Percentiles rank a stretch among this genome's conserved stretches.
Conservation (phyloP, 2,888 invertebrate species). For the Hybos culiciformis region DNA sequence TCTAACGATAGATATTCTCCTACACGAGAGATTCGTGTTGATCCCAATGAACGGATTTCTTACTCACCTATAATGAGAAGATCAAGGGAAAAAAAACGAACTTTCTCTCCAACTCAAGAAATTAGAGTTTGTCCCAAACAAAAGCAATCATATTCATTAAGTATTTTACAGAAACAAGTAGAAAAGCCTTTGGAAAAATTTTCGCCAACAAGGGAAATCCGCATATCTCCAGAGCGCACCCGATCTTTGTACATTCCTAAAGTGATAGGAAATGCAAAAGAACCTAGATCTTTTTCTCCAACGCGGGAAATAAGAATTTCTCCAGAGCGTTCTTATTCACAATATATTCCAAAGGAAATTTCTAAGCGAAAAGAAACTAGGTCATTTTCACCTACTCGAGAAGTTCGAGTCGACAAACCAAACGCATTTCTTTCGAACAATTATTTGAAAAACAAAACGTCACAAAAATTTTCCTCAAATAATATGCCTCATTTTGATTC, state of each 20-base stretch:
- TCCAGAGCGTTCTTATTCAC: background rate
- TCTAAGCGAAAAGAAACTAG: conserved; percentile 10
- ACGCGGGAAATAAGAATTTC: conserved; percentile 8
- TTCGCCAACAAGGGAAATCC: conserved; percentile 9
- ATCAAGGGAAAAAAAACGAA: too few species aligned
- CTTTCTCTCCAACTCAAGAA: background rate
- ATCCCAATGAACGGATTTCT: too few species aligned
- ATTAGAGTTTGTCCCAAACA: background rate
- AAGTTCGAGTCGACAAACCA: conserved; percentile 37
- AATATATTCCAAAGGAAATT: background rate
- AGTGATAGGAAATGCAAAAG: background rate
- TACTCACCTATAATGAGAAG: too few species aligned
- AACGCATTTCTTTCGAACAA: too few species aligned
- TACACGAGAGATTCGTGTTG: too few species aligned
- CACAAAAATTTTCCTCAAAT: too few species aligned
- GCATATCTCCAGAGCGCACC: background rate
- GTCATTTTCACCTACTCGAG: conserved; percentile 28
- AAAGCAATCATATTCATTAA: background rate
- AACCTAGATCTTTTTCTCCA: conserved; percentile 41
- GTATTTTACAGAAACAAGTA: too few species aligned
- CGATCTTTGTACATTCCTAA: background rate
- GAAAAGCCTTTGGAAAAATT: conserved; percentile 11
- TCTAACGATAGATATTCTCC: too few species aligned
- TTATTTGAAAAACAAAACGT: too few species aligned
- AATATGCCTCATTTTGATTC: too few species aligned